These are phyloP conservation scores for Halesus radiatus DNA, from an alignment of 1,140 invertebrate species.

Conservation along the genomic window DNA sequence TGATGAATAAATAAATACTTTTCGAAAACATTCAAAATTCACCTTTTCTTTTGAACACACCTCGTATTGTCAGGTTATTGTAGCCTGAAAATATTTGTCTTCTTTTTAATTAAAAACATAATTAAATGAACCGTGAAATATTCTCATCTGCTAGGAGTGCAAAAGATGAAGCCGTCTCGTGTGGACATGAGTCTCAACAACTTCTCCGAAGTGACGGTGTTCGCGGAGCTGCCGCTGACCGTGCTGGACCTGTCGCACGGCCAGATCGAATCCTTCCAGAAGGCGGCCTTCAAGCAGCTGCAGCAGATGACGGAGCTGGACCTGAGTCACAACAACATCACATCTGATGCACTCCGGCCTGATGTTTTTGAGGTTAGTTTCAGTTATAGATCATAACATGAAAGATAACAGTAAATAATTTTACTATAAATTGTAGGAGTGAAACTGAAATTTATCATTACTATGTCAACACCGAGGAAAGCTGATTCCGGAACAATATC, in stretches of 20 bases:
- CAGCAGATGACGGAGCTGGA: conserved; percentile 75
- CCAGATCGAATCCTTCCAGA: conserved; percentile 73
- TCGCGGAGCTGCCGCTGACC: conserved; percentile 62
- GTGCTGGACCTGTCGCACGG: conserved; percentile 68
- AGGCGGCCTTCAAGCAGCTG: conserved; percentile 75
- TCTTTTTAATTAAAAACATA: too few species aligned
- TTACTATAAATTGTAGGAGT: too few species aligned
- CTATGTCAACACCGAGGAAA: too few species aligned
- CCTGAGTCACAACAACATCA: conserved; percentile 78
- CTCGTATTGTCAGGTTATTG: too few species aligned
- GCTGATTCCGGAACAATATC: too few species aligned
- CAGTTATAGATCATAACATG: not conserved
- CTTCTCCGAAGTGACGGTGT: conserved; percentile 61
- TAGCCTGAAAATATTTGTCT: too few species aligned
- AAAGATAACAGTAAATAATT: too few species aligned
- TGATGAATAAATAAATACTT: too few species aligned
- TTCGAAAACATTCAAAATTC: too few species aligned
- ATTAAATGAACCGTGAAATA: too few species aligned
- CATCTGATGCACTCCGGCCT: conserved; percentile 70
- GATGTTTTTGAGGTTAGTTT: conserved; percentile 76
- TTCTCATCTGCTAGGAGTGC: conserved; percentile 58
- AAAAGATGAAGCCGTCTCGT: conserved; percentile 63
- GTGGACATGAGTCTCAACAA: conserved; percentile 69
- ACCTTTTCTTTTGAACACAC: too few species aligned
- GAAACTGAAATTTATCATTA: too few species aligned